These are phyloP conservation scores for Cecropterus lyciades DNA, from an alignment of 1,140 invertebrate species.

Conservation along the genomic window DNA sequence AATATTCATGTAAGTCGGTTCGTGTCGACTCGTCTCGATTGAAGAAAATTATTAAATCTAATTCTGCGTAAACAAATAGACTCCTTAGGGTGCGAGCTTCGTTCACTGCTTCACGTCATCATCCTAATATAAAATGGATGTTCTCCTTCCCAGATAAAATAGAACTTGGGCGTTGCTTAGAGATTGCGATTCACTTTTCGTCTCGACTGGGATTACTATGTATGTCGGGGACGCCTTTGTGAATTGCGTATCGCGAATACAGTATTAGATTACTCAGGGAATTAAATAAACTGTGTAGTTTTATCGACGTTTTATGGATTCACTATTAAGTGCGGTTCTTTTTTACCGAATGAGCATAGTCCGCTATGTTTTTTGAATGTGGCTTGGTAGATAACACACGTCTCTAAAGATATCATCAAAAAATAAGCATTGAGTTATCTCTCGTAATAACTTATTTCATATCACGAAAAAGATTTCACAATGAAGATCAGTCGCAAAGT, in stretches of 20 bases:
- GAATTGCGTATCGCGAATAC: not conserved
- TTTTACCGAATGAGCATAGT: no score
- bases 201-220: not conserved
- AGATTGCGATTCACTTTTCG: slow-evolving; percentile 5
- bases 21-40: slow-evolving; percentile 1
- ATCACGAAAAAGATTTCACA: no score
- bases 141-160: slow-evolving; percentile 14
- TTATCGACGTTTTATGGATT: no score
- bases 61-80: slow-evolving; percentile 15
- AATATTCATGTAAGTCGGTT: not conserved
- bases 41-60: slow-evolving; percentile 12
- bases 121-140: slow-evolving; percentile 22
- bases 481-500: no score
- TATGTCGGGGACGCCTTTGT: slow-evolving; percentile 2
- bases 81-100: not conserved
- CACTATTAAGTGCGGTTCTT: no score
- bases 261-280: not conserved
- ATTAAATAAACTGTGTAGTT: no score
- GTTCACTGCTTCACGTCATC: slow-evolving; percentile 22
- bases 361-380: no score
- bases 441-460: no score
- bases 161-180: slow-evolving; percentile 18
- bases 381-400: no score
- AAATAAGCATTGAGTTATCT: no score
- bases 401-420: no score